Evolutionary conservation across 2,113 vertebrate genomes (phyloP).

Genomic region (Struthio camelus): DNA sequence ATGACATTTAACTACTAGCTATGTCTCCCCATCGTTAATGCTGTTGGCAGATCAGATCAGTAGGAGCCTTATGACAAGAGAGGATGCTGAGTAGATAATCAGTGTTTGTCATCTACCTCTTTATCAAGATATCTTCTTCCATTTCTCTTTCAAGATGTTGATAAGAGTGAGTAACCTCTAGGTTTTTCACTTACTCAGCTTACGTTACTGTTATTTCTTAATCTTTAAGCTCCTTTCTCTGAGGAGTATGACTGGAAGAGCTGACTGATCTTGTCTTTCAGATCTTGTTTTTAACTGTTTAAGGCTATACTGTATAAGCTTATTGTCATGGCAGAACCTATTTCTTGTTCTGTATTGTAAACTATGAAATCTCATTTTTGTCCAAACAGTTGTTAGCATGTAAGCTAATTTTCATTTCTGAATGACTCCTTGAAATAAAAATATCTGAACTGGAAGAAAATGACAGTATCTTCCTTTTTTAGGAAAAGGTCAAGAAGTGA

Average conservation of each 20-base stretch:
- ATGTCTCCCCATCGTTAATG: neutral
- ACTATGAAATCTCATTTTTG: neutral
- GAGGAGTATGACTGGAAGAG: neutral
- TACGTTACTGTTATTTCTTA: neutral
- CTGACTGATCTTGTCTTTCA: neutral
- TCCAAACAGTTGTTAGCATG: neutral
- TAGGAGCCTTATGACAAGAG: neutral
- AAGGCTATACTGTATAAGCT: neutral
- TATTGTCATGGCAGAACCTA: neutral
- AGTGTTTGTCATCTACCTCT: neutral
- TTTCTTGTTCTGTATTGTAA: neutral
- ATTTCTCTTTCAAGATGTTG: neutral
- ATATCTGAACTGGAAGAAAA: neutral
- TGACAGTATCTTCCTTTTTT: neutral
- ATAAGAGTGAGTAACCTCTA: neutral
- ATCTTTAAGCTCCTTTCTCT: neutral
- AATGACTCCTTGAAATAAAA: neutral
- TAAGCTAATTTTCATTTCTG: neutral
- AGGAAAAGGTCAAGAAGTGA: neutral
- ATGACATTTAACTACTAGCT: neutral
- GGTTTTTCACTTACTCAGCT: neutral
- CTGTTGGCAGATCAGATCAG: neutral
- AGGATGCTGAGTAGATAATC: neutral
- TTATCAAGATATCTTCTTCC: neutral
- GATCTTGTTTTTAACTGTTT: neutral